These are phyloP conservation scores for Hirundichthys speculiger DNA, from an alignment of 2,113 vertebrate genomes.

Conservation along the genomic window DNA sequence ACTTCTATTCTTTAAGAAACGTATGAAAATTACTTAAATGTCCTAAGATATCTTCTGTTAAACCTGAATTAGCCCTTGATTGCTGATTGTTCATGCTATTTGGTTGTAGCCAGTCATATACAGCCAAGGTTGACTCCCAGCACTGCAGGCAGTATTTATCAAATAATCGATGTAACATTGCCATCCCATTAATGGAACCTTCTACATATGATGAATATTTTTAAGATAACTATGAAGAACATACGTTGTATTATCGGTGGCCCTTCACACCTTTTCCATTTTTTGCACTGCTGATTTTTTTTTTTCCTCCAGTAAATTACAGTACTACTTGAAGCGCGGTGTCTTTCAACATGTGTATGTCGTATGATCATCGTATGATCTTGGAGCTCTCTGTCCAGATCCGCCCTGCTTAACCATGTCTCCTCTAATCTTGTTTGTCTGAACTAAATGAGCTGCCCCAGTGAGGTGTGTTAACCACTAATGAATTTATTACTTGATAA, in stretches of 20 bases:
- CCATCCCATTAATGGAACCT: not conserved
- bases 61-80: not conserved
- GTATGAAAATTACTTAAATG: not conserved
- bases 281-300: no score
- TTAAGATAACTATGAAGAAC: no score
- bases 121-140: no score
- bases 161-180: not conserved
- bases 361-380: constrained; percentile 30
- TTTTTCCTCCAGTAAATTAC: not conserved
- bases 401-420: constrained; percentile 60
- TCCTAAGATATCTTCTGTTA: not conserved
- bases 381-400: constrained; percentile 32
- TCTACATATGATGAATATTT: no score
- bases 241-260: no score
- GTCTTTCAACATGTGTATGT: not conserved
- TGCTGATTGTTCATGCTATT: not conserved
- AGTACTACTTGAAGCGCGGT: not conserved
- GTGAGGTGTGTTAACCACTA: constrained; percentile 82
- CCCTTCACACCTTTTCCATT: no score
- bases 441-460: constrained; percentile 77
- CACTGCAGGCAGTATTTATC: not conserved
- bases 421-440: constrained; percentile 83
- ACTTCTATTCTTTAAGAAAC: not conserved
- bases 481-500: constrained; percentile 86
- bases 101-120: no score